Conservation (phyloP, 1,140 invertebrate species). For the Manduca sexta region DNA sequence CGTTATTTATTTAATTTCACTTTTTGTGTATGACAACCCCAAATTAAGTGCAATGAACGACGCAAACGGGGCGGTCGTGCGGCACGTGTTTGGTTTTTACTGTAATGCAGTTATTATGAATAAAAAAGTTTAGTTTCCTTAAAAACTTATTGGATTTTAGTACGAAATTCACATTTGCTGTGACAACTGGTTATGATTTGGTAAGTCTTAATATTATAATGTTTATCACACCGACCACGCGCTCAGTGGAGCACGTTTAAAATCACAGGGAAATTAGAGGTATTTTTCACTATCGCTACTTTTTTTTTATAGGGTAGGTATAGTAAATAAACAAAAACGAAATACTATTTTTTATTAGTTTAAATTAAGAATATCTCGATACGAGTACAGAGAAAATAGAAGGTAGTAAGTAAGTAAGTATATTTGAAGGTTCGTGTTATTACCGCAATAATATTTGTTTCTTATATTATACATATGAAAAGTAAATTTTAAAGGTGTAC, state of each 20-base stretch:
- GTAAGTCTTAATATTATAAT: slow-evolving; percentile 21
- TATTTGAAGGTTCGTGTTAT: no score
- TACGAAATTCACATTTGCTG: not conserved
- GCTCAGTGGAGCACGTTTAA: slow-evolving; percentile 28
- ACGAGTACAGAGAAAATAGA: no score
- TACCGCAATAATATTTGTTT: no score
- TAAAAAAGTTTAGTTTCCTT: slow-evolving; percentile 27
- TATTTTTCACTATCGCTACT: no score
- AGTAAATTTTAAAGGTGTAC: no score
- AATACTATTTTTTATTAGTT: no score
- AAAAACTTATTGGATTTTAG: not conserved
- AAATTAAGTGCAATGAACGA: slow-evolving; percentile 36
- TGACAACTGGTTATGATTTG: slow-evolving; percentile 24
- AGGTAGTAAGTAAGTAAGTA: no score
- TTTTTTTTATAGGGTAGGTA: no score
- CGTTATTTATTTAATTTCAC: not conserved
- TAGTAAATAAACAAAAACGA: no score
- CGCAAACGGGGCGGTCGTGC: slow-evolving; percentile 32
- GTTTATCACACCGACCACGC: slow-evolving; percentile 27
- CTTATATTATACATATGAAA: no score
- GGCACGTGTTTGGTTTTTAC: slow-evolving; percentile 32
- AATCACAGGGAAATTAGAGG: no score
- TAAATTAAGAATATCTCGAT: no score
- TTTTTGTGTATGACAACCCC: slow-evolving; percentile 18
- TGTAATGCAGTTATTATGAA: slow-evolving; percentile 25